Base-by-base conservation (phyloP, 2,888 invertebrate species). In the Aleiodes leptofemur region DNA sequence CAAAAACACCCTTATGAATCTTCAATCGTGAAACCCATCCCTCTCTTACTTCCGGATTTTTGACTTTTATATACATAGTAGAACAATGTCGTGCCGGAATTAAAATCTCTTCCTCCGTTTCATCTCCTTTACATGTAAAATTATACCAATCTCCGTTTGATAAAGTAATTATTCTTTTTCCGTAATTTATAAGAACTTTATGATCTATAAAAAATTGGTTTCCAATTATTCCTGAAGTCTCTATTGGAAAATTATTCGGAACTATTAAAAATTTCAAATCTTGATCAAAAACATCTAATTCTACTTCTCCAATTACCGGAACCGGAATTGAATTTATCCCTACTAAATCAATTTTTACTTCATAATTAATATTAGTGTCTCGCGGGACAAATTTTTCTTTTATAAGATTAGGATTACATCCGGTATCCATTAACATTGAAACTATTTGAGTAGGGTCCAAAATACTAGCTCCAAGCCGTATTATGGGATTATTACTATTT, bases 381-480 rank as follows among this genome's bases (percentile, higher is more conserved):
- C n/a, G n/a, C n/a, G n/a, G n/a, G n/a, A 69, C 16, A 43, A 59
- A 16, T 23, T 48, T 57, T 61, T 68, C 56, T 55, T 77, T 77
- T n/a, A 77, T 38, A 7, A 77, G 3, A 55, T 77, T 79, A 4
- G 77, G 77, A 14, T 76, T 72, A 1, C 74, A 74, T 1, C 74
- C 76, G 0, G 77, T 76, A 13, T 77, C 68, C 23, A 77, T 34
- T 70, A 77, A 74, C 4, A 79, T n/a, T 1, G 38, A 34, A 7
- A 79, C 57, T 8, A 61, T n/a, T 14, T 56, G 8, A 3, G 64
- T 14, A 6, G 56, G 56, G 9, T 31, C 6, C 5, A 13, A 50
- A 5, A 48, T 29, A 23, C 70, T 70, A 8, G 16, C 6, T 29
- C 29, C 68, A 16, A 70, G 5, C 9, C 16, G 43, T 11, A 56